Evolutionary conservation across 2,888 invertebrate species (phyloP), one percentile per base, ranked within the genome.

Genomic region (Bellardia pandia): DNA sequence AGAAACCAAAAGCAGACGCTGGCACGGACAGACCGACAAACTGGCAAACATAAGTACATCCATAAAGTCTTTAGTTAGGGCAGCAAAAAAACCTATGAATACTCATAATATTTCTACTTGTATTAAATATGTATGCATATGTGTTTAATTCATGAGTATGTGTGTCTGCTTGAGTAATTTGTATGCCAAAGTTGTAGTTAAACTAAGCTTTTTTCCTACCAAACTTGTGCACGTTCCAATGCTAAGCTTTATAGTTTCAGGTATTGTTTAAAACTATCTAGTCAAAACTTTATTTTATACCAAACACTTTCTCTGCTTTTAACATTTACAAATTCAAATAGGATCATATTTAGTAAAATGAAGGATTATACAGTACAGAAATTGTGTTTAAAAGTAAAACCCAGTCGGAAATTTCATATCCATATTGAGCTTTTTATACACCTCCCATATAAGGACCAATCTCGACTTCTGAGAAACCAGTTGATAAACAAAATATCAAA

Each of bases 81-180:
- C 23, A 64, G 14, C 23, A 64, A 71, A 62, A 69, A 51, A 64
- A 13, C 74, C n/a, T 71, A 76, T 75, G 71, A 75, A 86, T 71
- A 58, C 64, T 71, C 53, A 69, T 79, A 82, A 82, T 78, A 62
- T 58, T 71, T 76, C 51, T 64, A 53, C 56, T 77, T 71, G 62
- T 76, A 45, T 80, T 77, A 84, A 80, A 84, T 80, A 72, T 76
- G 60, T 66, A 85, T 81, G 56, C 69, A 77, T 62, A 76, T 45
- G 33, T 64, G 45, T 68, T 72, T 71, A 64, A 66, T 11, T 42
- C 66, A 74, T 74, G 30, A 33, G 13, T 53, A 23, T 69, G 33
- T 62, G 76, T 30, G 8, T 9, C 11, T 37, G 33, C 33, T 33
- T 33, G 33, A 5, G 33, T 37, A 37, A 42, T 4, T 69, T 48